A percentile compares a stretch with the other conserved stretches of the same genome.
These are phyloP conservation scores for Crepidodera aurea DNA, from an alignment of 2,888 invertebrate species.

Conservation along the genomic window DNA sequence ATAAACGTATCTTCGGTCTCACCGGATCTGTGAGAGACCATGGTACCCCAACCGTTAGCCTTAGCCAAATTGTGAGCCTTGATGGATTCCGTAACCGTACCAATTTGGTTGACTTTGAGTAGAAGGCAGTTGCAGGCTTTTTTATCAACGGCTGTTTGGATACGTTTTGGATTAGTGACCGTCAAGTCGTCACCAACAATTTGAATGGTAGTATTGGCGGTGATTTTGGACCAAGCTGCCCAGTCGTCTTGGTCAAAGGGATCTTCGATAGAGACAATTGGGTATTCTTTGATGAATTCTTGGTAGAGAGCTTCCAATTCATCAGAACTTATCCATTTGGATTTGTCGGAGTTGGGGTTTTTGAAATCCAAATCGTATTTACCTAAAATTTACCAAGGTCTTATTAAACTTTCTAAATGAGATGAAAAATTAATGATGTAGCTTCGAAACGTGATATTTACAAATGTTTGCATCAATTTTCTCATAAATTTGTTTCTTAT, in stretches of 20 bases:
- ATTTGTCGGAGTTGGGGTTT: conserved; percentile 88
- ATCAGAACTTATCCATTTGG: conserved; percentile 81
- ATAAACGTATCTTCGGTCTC: conserved; percentile 99
- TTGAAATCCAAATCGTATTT: conserved; percentile 97
- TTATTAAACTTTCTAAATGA: too few species aligned
- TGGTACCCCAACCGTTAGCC: conserved; percentile 95
- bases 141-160: conserved; percentile 93
- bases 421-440: too few species aligned
- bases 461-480: too few species aligned
- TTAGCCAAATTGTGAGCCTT: conserved; percentile 89
- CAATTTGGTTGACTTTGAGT: conserved; percentile 98
- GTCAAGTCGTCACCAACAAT: conserved; percentile 97
- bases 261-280: conserved; percentile 97
- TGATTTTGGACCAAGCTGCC: conserved; percentile 90
- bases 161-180: conserved; percentile 93
- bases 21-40: conserved; percentile 97
- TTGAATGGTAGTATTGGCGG: conserved; percentile 79
- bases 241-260: conserved; percentile 99
- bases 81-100: conserved; percentile 96
- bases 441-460: too few species aligned
- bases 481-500: too few species aligned
- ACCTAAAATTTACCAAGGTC: conserved; percentile 46
- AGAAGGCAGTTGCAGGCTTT: conserved; percentile 97
- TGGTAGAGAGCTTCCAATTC: conserved; percentile 87
- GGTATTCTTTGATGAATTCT: conserved; percentile 90